These are phyloP conservation scores for Erebia palarica DNA, from an alignment of 2,888 invertebrate species.

Conservation along the genomic window DNA sequence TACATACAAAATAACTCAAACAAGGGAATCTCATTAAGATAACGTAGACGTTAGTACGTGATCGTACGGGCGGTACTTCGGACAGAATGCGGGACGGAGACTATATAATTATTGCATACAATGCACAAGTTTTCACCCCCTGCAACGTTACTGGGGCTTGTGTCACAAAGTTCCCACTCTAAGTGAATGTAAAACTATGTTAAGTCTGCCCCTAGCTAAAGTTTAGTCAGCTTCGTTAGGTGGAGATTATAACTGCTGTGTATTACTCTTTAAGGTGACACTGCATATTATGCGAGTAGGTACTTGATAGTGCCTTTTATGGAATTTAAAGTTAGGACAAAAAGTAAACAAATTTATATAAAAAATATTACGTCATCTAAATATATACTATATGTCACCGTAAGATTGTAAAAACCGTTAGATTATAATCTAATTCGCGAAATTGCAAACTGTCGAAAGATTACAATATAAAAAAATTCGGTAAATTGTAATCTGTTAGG, in stretches of 20 bases:
- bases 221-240: constrained; percentile 10
- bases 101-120: constrained; percentile 37
- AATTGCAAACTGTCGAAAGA: too few species aligned
- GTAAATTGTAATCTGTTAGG: too few species aligned
- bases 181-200: constrained; percentile 27
- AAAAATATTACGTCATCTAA: background rate
- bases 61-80: constrained; percentile 23
- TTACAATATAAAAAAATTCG: too few species aligned
- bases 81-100: background rate
- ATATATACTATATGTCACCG: too few species aligned
- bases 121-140: constrained; percentile 35
- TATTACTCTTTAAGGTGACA: constrained; percentile 9
- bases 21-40: constrained; percentile 34
- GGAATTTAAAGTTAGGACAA: background rate
- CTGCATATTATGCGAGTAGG: background rate
- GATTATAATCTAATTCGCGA: too few species aligned
- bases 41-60: constrained; percentile 35
- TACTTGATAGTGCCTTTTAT: background rate
- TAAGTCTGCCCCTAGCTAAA: constrained; percentile 14
- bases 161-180: constrained; percentile 25
- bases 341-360: background rate
- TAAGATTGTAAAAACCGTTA: too few species aligned
- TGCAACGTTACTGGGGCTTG: constrained; percentile 25
- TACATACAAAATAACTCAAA: constrained; percentile 9
- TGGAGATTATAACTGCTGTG: constrained; percentile 8